Evolutionary conservation across 2,888 invertebrate genomes (phyloP).

Genomic region (Gastrophysa polygoni): DNA sequence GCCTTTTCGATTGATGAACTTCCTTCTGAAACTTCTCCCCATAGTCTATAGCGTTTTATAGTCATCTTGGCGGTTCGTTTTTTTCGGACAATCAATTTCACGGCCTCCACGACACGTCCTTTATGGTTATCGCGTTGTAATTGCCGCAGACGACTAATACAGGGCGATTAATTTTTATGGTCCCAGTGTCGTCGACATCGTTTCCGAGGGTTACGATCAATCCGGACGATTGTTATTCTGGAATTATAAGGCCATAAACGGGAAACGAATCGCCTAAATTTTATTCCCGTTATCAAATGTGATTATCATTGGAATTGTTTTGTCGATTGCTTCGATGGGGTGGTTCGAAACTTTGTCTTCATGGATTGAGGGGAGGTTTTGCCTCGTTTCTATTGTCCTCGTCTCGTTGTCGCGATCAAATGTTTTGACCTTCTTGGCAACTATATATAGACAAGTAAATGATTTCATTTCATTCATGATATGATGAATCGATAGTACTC

Average conservation of each 20-base stretch:
- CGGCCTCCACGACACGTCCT: conserved; percentile 37
- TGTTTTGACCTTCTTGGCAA: too few relatives aligned
- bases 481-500: too few relatives aligned
- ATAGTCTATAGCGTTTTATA: conserved; percentile 53
- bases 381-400: not conserved
- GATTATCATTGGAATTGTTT: conserved; percentile 25
- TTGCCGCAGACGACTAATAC: conserved; percentile 53
- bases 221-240: conserved; percentile 27
- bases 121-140: conserved; percentile 50
- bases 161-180: conserved; percentile 56
- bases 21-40: conserved; percentile 55
- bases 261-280: conserved; percentile 17
- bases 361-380: not conserved
- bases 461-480: too few relatives aligned
- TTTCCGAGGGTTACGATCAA: conserved; percentile 35
- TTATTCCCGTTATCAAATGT: conserved; percentile 26
- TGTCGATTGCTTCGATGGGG: conserved; percentile 15
- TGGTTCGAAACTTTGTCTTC: not conserved
- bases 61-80: conserved; percentile 54
- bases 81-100: conserved; percentile 44
- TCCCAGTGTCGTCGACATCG: conserved; percentile 35
- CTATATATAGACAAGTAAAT: too few relatives aligned
- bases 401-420: too few relatives aligned
- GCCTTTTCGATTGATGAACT: conserved; percentile 61
- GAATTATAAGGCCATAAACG: conserved; percentile 32